These are phyloP conservation scores for Hoplias malabaricus DNA, from an alignment of 2,113 vertebrate species.

Conservation along the genomic window DNA sequence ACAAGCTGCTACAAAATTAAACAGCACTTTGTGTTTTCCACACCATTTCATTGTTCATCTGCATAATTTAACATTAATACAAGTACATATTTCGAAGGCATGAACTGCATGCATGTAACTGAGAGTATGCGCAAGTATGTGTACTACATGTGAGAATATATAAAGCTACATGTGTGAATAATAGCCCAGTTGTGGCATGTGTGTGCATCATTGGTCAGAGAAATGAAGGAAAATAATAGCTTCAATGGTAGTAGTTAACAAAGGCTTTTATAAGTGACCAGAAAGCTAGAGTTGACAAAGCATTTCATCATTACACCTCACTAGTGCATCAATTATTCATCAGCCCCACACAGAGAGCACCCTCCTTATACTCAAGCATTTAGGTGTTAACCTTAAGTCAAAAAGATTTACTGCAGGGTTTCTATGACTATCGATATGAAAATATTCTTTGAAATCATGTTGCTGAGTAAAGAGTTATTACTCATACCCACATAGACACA, in stretches of 20 bases:
- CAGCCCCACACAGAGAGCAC: not conserved
- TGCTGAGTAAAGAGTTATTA: too few relatives aligned
- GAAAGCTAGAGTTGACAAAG: conserved; percentile 27
- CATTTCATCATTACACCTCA: conserved; percentile 31
- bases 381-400: too few relatives aligned
- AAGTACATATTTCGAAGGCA: too few relatives aligned
- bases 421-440: too few relatives aligned
- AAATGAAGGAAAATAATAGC: not conserved
- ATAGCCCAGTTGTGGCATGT: too few relatives aligned
- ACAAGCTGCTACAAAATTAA: not conserved
- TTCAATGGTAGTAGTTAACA: not conserved
- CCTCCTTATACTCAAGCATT: conserved; percentile 14
- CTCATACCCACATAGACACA: too few relatives aligned
- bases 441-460: too few relatives aligned
- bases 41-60: not conserved
- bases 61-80: not conserved
- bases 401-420: too few relatives aligned
- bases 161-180: not conserved
- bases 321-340: conserved; percentile 32
- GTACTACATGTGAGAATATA: too few relatives aligned
- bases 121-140: not conserved
- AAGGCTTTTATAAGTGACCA: not conserved
- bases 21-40: not conserved
- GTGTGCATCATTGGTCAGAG: not conserved
- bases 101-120: not conserved